Conservation (phyloP, 2,113 vertebrate species). For the Seriola dumerili region DNA sequence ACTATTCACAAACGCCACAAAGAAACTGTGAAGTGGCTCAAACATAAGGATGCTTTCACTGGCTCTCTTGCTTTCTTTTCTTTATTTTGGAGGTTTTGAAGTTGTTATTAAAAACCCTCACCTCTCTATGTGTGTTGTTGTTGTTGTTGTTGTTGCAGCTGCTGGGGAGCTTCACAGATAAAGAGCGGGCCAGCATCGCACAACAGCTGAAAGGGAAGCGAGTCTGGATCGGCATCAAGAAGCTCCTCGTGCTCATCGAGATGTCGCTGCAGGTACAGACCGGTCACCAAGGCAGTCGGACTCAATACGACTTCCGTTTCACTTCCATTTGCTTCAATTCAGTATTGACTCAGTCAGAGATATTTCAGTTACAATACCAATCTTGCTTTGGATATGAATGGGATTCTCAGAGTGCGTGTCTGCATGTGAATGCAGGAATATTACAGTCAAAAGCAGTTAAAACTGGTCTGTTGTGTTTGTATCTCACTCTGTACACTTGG, state of each 20-base stretch:
- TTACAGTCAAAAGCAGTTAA: too few species aligned
- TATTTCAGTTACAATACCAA: too few species aligned
- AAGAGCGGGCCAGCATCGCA: constrained; percentile 91
- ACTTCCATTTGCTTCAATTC: too few species aligned
- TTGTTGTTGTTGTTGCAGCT: constrained; percentile 82
- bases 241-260: constrained; percentile 97
- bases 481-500: too few species aligned
- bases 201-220: constrained; percentile 93
- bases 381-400: too few species aligned
- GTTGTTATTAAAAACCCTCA: neutral
- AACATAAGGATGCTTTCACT: neutral
- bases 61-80: neutral
- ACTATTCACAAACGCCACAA: neutral
- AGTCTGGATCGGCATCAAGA: constrained; percentile 98
- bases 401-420: too few species aligned
- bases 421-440: too few species aligned
- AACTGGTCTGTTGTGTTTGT: too few species aligned
- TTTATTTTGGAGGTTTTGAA: neutral
- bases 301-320: too few species aligned
- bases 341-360: too few species aligned
- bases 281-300: neutral
- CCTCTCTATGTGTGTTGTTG: constrained; percentile 17
- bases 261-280: constrained; percentile 94
- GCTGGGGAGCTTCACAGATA: constrained; percentile 95
- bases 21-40: neutral